phyloP scores from a whole-genome alignment of 92 coral and sea anemone species.

The Ricordea florida region DNA sequence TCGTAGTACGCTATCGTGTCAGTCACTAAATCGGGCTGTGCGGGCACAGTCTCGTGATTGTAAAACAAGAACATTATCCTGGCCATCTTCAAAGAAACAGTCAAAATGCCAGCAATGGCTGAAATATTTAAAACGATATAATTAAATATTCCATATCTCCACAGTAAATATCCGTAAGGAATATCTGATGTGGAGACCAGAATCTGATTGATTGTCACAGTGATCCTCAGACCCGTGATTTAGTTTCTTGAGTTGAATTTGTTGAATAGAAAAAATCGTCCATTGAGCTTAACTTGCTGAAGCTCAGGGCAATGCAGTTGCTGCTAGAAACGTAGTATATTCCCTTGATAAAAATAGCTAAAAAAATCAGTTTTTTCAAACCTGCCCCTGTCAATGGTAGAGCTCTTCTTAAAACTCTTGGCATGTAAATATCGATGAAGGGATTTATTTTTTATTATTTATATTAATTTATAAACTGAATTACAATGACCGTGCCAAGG shows the following conservation, averaged over 20 bases:
- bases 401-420: background rate
- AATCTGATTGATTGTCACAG: too few relatives aligned
- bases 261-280: background rate
- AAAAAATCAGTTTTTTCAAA: background rate
- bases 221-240: too few relatives aligned
- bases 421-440: slow-evolving; percentile 9
- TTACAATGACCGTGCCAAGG: background rate
- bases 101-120: background rate
- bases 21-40: slow-evolving; percentile 1
- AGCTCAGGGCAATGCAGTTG: background rate
- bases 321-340: background rate
- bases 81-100: too few relatives aligned
- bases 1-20: background rate
- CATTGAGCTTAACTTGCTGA: too few relatives aligned
- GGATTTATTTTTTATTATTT: slow-evolving; percentile 33
- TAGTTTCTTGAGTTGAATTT: background rate
- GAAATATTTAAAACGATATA: background rate
- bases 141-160: too few relatives aligned
- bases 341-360: background rate
- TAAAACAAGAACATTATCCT: too few relatives aligned
- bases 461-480: slow-evolving; percentile 13
- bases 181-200: too few relatives aligned
- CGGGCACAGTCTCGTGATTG: slow-evolving; percentile 19
- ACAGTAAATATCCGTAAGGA: too few relatives aligned
- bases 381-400: background rate